Evolutionary conservation across 2,797 vertebrate genomes (phyloP), one percentile per base, ranked within the genome.

Genomic region (Pseudopleuronectes americanus): DNA sequence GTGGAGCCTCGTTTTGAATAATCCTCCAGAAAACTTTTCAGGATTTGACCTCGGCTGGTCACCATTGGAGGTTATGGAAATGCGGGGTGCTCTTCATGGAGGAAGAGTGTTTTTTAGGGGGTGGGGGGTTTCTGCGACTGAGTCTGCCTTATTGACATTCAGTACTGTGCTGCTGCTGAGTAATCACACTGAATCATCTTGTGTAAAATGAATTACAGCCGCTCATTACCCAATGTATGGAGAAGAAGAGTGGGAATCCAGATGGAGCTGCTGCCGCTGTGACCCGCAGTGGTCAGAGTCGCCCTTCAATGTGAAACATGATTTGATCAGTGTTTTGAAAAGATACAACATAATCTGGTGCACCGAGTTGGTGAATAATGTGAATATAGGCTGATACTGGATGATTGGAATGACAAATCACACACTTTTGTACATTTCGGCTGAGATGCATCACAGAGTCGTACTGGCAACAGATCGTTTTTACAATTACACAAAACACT

Each of bases 121-220:
- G 47, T 55, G 16, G 12, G 12, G 53, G 52, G 58, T 71, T 31
- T 57, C 0, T 17, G 14, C 3, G 5, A 24, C 54, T 13, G 28
- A 54, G 49, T 19, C 59, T 52, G 75, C 67, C 52, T 83, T 55
- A 56, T 60, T 70, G 57, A 76, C 70, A 76, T 68, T 84, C 57
- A 48, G 36, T 72, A 53, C 68, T 68, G 75, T 57, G 36, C 19
- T 69, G 72, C 72, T 71, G 77, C 77, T 71, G 80, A 88, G 79
- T 86, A 88, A 90, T 90, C 87, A 80, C 83, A 53, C 64, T 70
- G 84, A 87, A 79, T 90, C 77, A 82, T 84, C 84, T 87, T 79
- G 81, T 87, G 79, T 84, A 88, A 92, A 81, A 85, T 64, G 79
- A 76, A 88, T 86, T 84, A 89, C 73, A 38, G 71, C 55, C 1